Evolutionary conservation across 2,797 vertebrate species (phyloP).

Genomic region (Pampus argenteus): DNA sequence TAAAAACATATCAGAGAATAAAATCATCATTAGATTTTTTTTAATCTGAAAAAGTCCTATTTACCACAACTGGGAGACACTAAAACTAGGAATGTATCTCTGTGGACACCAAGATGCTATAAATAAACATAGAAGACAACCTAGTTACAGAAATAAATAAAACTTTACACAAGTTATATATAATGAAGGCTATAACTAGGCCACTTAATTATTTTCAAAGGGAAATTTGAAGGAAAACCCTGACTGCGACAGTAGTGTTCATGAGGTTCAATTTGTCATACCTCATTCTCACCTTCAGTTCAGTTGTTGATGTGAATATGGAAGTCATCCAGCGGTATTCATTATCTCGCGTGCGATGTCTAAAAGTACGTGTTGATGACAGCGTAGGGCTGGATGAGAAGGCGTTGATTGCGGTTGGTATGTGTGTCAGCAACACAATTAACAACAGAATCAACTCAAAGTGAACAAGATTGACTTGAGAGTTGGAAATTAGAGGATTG

Average conservation of each 20-base stretch:
- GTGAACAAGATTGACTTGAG: slow-evolving; percentile 26
- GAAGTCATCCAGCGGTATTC: background rate
- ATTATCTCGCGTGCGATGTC: slow-evolving; percentile 8
- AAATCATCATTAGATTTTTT: background rate
- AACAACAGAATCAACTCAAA: slow-evolving; percentile 20
- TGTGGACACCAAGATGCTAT: slow-evolving; percentile 31
- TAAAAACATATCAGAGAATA: background rate
- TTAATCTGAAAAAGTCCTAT: slow-evolving; percentile 5
- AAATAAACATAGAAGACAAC: slow-evolving; percentile 53
- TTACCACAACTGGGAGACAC: slow-evolving; percentile 17
- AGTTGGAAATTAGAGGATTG: background rate
- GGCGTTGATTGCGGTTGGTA: slow-evolving; percentile 34
- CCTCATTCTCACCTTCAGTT: slow-evolving; percentile 4
- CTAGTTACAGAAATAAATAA: slow-evolving; percentile 50
- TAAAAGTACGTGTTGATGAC: slow-evolving; percentile 9
- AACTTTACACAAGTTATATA: slow-evolving; percentile 30
- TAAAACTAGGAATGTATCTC: slow-evolving; percentile 32
- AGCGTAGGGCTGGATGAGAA: background rate
- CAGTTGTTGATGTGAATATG: background rate
- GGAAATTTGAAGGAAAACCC: background rate
- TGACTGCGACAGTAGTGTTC: background rate
- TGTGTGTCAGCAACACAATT: slow-evolving; percentile 22
- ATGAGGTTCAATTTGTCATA: background rate
- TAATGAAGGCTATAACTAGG: slow-evolving; percentile 40
- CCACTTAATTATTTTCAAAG: slow-evolving; percentile 21